Evolutionary conservation across 2,113 vertebrate genomes (phyloP), one percentile per base, ranked within the genome.

Genomic region (Andinoacara biseriatus): DNA sequence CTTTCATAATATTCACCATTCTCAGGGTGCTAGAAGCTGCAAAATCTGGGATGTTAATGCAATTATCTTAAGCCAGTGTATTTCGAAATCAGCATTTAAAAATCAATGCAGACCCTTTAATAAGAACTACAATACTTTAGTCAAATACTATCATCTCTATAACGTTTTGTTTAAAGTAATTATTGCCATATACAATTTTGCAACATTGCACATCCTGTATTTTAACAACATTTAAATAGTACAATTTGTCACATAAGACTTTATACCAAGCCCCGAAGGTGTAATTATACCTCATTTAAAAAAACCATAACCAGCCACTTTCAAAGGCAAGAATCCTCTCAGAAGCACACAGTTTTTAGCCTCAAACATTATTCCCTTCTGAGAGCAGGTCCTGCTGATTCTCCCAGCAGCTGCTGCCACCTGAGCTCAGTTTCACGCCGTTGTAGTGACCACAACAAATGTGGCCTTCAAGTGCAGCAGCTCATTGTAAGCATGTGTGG

Each of bases 371-470:
- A 54, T 46, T 78, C 57, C 33, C 59, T 65, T 74, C 60, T 24
- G 13, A 75, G 81, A 63, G 17, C 3, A 65, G 2, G 24, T 49
- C 69, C 76, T 31, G 76, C 78, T 81, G 69, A 75, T 76, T 49
- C 52, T 56, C 38, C 29, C 13, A 17, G 78, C 11, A 24, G 75
- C 54, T 67, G 22, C 22, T 63, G 17, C 75, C 82, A 85, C 78
- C 80, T 83, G 76, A 76, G 38, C 75, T 49, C 75, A 29, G 59
- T 10, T 4, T 49, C 54, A 29, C 9, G 49, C 80, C 60, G 74
- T 81, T 65, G 86, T 20, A 52, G 31, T 17, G 5, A 38, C 38
- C 52, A 60, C 57, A 74, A 13, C 26, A 72, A 61, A 79, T 60
- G 74, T 43, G 24, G 59, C 24, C 31, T 54, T 26, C 7, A 11